Conservation (phyloP, 2,113 vertebrate species). For the Corydoras maculifer region DNA sequence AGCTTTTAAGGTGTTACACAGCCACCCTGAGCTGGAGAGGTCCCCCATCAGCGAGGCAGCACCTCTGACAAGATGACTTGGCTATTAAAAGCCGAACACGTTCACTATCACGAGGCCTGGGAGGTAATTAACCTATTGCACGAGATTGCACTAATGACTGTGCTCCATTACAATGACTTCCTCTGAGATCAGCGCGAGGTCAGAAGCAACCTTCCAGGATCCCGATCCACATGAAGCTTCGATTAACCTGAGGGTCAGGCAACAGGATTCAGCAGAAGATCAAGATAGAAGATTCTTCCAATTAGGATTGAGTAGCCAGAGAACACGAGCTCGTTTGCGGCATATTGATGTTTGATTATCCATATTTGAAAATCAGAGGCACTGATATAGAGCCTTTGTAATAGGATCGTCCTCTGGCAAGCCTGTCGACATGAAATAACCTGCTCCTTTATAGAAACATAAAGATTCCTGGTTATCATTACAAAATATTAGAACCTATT, state of each 20-base stretch:
- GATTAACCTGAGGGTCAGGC: conserved; percentile 20
- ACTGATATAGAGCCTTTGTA: no score
- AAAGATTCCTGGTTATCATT: no score
- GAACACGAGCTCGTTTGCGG: conserved; percentile 21
- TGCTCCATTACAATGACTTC: conserved; percentile 9
- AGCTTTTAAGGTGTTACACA: no score
- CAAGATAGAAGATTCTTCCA: conserved; percentile 19
- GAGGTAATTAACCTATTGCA: conserved; percentile 27
- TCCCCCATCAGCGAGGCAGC: no score
- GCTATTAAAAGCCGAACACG: no score
- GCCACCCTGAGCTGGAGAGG: no score
- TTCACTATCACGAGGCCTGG: conserved; percentile 15
- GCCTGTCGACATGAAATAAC: no score
- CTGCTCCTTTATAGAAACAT: no score
- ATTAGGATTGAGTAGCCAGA: conserved; percentile 30
- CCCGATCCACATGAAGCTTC: background rate
- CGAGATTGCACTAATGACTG: conserved; percentile 20
- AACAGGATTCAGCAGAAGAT: background rate
- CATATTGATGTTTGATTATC: conserved; percentile 2
- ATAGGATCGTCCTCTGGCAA: no score
- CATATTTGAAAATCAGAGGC: background rate
- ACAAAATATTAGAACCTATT: no score
- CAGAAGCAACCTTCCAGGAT: conserved; percentile 9
- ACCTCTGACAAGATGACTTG: no score
- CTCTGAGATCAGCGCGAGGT: conserved; percentile 12